Base-by-base conservation (phyloP, 2,888 invertebrate species). In the Adelphocoris suturalis region DNA sequence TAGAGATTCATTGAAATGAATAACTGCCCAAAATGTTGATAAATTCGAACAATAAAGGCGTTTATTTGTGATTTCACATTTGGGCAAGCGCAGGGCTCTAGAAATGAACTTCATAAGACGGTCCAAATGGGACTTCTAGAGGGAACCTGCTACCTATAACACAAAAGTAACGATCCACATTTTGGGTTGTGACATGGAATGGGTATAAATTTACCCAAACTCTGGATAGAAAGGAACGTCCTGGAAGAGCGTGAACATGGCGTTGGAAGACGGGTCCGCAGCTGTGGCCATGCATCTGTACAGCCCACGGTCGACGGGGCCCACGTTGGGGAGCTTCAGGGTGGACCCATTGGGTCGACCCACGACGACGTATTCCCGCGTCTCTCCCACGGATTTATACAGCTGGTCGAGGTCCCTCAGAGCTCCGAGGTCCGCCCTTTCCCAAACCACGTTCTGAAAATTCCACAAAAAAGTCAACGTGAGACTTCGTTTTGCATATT, bases 371-470 rank as follows among this genome's bases (percentile, higher is more conserved):
- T 92, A 92, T 27, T 91, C 91, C 23, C 92, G 92, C 68, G 91
- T 91, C 28, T 91, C 89, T 14, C 92, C 92, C 61, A 91, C 91
- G 0, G 91, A 91, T 78, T 91, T 91, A 91, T 92, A 92, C 48
- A 92, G 81, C 28, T 91, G 90, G 86, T 92, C 92, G 47, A 92
- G 90, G 84, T 91, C 91, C 78, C 92, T 92, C 7, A 90, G 90
- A n/a, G 91, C 91, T 12, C 92, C 92, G 48, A 92, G 89, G 81
- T 92, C 92, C 14, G 92, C 92, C 75, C 92, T 91, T 87, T 92
- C 92, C 92, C 92, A 92, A 13, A 92, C 91, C 13, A 92, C 91
- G 82, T 92, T 92, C 92, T 92, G 89, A 19, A 80, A 78, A 47
- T 47, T 37, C 37, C 37, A 37, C 37, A 37, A 37, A 37, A 37